These are phyloP conservation scores for Drosophila leonis DNA, from an alignment of 2,888 invertebrate species.

Conservation along the genomic window DNA sequence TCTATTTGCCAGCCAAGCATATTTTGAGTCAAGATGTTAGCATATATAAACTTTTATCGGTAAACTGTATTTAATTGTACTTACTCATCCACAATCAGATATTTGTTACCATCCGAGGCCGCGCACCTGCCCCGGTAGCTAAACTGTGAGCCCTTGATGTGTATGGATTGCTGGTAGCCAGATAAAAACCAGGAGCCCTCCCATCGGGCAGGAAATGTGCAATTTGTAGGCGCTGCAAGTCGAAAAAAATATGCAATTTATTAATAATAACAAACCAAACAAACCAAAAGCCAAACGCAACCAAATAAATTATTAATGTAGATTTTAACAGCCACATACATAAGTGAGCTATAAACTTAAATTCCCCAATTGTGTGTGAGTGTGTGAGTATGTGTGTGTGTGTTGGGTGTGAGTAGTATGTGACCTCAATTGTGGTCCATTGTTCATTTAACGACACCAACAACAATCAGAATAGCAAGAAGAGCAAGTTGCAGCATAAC, in stretches of 20 bases:
- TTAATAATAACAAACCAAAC: slow-evolving; percentile 11
- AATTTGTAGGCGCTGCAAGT: slow-evolving; percentile 87
- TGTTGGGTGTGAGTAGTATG: slow-evolving; percentile 30
- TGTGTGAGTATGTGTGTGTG: background rate
- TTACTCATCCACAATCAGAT: slow-evolving; percentile 95
- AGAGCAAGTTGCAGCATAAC: slow-evolving; percentile 42
- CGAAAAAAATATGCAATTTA: slow-evolving; percentile 18
- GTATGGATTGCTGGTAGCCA: slow-evolving; percentile 93
- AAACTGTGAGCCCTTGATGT: slow-evolving; percentile 92
- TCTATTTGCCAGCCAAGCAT: slow-evolving; percentile 58
- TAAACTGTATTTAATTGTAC: slow-evolving; percentile 85
- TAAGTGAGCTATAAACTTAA: slow-evolving; percentile 53
- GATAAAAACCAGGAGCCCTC: slow-evolving; percentile 96
- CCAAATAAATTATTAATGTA: slow-evolving; percentile 63
- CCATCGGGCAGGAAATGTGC: slow-evolving; percentile 93
- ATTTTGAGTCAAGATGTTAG: slow-evolving; percentile 59
- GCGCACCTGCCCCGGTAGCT: slow-evolving; percentile 95
- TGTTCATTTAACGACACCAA: slow-evolving; percentile 71
- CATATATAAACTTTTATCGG: slow-evolving; percentile 44
- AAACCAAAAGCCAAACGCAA: slow-evolving; percentile 11
- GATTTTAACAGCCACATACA: slow-evolving; percentile 57
- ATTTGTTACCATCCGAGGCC: slow-evolving; percentile 94
- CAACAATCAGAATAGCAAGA: slow-evolving; percentile 31
- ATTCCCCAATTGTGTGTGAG: slow-evolving; percentile 56
- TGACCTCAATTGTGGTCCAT: slow-evolving; percentile 73